phyloP scores from a whole-genome alignment of 30 jellyfish, hydroid and myxozoan genomes.

The Aurelia aurita region DNA sequence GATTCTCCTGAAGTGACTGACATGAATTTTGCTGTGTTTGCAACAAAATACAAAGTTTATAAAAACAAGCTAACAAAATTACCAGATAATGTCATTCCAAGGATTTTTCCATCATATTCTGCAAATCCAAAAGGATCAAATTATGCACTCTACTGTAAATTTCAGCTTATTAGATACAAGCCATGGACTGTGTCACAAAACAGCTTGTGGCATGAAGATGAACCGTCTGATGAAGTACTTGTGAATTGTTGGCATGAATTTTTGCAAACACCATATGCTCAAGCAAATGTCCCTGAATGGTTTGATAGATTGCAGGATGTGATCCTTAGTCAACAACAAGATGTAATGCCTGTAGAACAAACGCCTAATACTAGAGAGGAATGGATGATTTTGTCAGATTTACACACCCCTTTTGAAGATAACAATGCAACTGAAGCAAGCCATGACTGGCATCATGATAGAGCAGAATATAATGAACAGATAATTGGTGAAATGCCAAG shows the following conservation, averaged over 20 bases:
- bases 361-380: conserved; percentile 3
- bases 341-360: not conserved
- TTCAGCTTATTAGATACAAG: conserved; percentile 22
- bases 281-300: conserved; percentile 19
- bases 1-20: not conserved
- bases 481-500: conserved; percentile 38
- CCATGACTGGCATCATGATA: conserved; percentile 12
- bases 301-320: conserved; percentile 8
- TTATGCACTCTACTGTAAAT: conserved; percentile 27
- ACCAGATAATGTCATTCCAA: not conserved
- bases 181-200: conserved; percentile 27
- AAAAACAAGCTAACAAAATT: not conserved
- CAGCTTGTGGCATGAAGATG: not conserved
- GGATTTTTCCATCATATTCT: conserved; percentile 39
- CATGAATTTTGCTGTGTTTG: conserved; percentile 32
- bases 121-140: conserved; percentile 39
- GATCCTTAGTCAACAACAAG: not conserved
- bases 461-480: not conserved
- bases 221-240: conserved; percentile 10
- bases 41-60: not conserved
- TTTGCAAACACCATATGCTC: conserved; percentile 20
- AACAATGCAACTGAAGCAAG: not conserved
- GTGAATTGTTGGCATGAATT: not conserved
- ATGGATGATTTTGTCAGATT: conserved; percentile 18
- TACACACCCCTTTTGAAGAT: not conserved